Evolutionary conservation across 2,113 vertebrate genomes (phyloP), one percentile per base, ranked within the genome.

Genomic region (Chaenogobius annularis): DNA sequence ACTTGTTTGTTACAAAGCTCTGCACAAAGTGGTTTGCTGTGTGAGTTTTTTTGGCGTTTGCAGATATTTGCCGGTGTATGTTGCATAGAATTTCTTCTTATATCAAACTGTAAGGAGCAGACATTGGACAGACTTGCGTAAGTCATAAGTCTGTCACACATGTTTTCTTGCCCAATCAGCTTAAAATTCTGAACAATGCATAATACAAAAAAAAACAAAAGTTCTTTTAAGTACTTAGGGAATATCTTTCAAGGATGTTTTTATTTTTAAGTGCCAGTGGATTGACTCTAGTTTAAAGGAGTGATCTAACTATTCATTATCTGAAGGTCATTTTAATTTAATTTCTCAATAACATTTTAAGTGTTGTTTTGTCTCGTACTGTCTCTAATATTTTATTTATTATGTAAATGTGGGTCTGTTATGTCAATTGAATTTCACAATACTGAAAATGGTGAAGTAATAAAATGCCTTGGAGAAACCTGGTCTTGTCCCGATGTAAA

Each of bases 401-500:
- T 91, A 88, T 73, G 71, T 83, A 52, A 58, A 68, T 82, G 71
- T 77, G 50, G 73, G 69, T 87, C 89, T 73, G 83, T 84, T 85
- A 73, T 74, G 56, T 82, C 26, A 67, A 76, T 65, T 12, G 13
- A 63, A 81, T 59, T 55, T 78, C 48, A 69, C 40, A 50, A 74
- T 54, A 40, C 65, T 22, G 56, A 31, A 58, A 72, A 68, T 59
- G 67, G 75, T 69, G 5, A 74, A 72, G 65, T 67, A 68, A 71
- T 75, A 17, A 70, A 79, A 83, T 92, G 83, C 66, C 46, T 89
- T 82, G 74, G 80, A 77, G 81, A 83, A 79, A 78, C 73, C 66
- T 44, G 22, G 52, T 68, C 26, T 66, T 46, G 68, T 83, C 76
- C 54, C 64, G 72, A 81, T 96, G 94, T 96, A 96, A 96, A 96